Evolutionary conservation across 2,797 vertebrate genomes (phyloP).

Genomic region (Babyrousa celebensis): DNA sequence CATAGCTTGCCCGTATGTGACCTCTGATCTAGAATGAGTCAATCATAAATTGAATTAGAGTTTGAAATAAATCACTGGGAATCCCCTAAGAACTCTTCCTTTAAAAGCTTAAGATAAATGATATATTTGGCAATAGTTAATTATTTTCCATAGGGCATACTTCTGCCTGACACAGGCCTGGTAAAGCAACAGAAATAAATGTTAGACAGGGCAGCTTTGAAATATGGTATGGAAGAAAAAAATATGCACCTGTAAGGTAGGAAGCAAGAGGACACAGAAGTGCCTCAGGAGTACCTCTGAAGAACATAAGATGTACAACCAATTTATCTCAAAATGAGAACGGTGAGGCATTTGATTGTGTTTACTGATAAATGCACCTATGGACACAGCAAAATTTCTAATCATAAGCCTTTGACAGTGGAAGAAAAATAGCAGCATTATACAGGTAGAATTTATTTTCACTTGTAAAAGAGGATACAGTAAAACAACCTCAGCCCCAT

Average conservation of each 20-base stretch:
- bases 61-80: conserved; percentile 75
- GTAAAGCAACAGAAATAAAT: conserved; percentile 78
- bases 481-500: not conserved
- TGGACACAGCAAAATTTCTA: conserved; percentile 23
- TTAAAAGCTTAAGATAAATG: conserved; percentile 72
- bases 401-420: not conserved
- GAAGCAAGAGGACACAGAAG: conserved; percentile 38
- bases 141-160: conserved; percentile 73
- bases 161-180: conserved; percentile 74
- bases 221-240: conserved; percentile 63
- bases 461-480: conserved; percentile 22
- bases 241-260: conserved; percentile 4
- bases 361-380: conserved; percentile 49
- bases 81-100: conserved; percentile 67
- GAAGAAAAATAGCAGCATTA: not conserved
- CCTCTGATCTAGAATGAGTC: conserved; percentile 50
- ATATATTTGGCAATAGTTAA: conserved; percentile 74
- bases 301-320: not conserved
- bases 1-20: not conserved
- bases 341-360: conserved; percentile 12
- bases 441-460: conserved; percentile 57
- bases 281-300: not conserved
- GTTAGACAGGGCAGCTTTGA: conserved; percentile 69
- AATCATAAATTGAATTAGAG: conserved; percentile 67
- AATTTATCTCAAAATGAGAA: conserved; percentile 46